These are phyloP conservation scores for Cebidichthys violaceus DNA, from an alignment of 2,113 vertebrate species.

Conservation along the genomic window DNA sequence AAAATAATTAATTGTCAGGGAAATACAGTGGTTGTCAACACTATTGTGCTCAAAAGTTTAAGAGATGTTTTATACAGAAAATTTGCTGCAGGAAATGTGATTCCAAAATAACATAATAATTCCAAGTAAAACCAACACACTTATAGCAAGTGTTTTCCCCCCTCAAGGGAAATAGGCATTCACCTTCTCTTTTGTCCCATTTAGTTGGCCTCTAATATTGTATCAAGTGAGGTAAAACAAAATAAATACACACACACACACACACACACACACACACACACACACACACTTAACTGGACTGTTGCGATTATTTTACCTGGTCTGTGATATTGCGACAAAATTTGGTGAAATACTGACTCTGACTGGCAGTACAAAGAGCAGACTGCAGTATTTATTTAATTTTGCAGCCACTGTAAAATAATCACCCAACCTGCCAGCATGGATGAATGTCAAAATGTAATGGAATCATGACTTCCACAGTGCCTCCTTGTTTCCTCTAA, in stretches of 20 bases:
- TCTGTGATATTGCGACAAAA: conserved; percentile 11
- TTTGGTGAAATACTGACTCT: conserved; percentile 40
- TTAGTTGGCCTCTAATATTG: conserved; percentile 1
- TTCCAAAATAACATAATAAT: too few species aligned
- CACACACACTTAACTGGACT: background rate
- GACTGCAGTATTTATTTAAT: conserved; percentile 61
- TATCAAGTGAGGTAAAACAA: background rate
- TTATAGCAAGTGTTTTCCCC: conserved; percentile 13
- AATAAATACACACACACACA: background rate
- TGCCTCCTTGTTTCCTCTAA: conserved; percentile 32
- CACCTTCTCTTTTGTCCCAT: background rate
- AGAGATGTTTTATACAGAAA: background rate
- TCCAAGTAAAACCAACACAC: conserved; percentile 2
- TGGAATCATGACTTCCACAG: conserved; percentile 41
- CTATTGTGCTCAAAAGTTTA: background rate
- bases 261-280: background rate
- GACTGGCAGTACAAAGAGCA: conserved; percentile 47
- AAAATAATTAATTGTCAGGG: background rate
- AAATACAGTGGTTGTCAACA: background rate
- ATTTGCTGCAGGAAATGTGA: conserved; percentile 1
- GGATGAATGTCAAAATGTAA: conserved; percentile 56
- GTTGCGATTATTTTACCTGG: conserved; percentile 20
- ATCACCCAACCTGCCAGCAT: conserved; percentile 40
- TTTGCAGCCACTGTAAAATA: conserved; percentile 54
- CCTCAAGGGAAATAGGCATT: conserved; percentile 9